These are phyloP conservation scores for Orgyia antiqua DNA, from an alignment of 2,888 invertebrate genomes.

Conservation along the genomic window DNA sequence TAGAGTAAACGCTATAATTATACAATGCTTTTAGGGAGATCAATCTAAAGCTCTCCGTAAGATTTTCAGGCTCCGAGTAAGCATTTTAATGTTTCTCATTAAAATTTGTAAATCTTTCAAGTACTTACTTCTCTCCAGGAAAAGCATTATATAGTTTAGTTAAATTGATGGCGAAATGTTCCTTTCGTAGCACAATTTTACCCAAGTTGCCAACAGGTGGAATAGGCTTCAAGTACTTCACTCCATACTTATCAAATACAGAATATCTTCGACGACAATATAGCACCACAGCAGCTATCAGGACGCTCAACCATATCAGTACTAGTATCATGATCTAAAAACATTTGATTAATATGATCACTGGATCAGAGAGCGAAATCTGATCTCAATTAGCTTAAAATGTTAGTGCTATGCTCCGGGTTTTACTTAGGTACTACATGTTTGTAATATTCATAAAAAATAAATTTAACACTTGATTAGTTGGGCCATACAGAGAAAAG, in stretches of 20 bases:
- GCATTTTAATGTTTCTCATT: not conserved
- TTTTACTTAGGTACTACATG: too few relatives aligned
- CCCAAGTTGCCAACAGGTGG: slow-evolving; percentile 18
- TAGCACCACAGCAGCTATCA: slow-evolving; percentile 22
- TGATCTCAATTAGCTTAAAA: too few relatives aligned
- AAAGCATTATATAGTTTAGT: slow-evolving; percentile 26
- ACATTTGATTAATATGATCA: too few relatives aligned
- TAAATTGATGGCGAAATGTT: slow-evolving; percentile 30
- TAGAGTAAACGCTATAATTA: not conserved
- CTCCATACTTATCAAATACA: slow-evolving; percentile 30
- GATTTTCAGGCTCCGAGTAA: not conserved
- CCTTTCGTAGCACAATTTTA: slow-evolving; percentile 17
- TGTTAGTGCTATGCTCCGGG: too few relatives aligned
- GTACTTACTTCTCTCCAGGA: slow-evolving; percentile 36
- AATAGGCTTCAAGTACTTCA: slow-evolving; percentile 27
- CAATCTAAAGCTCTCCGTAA: not conserved
- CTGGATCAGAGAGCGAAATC: too few relatives aligned
- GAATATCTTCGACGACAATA: slow-evolving; percentile 32
- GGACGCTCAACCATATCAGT: slow-evolving; percentile 28
- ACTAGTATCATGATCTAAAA: slow-evolving; percentile 23
- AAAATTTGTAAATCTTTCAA: not conserved
- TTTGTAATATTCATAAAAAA: too few relatives aligned
- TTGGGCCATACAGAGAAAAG: too few relatives aligned
- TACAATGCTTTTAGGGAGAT: not conserved
- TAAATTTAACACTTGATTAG: too few relatives aligned